phyloP scores from a whole-genome alignment of 2,888 invertebrate genomes.

The Lypha dubia region DNA sequence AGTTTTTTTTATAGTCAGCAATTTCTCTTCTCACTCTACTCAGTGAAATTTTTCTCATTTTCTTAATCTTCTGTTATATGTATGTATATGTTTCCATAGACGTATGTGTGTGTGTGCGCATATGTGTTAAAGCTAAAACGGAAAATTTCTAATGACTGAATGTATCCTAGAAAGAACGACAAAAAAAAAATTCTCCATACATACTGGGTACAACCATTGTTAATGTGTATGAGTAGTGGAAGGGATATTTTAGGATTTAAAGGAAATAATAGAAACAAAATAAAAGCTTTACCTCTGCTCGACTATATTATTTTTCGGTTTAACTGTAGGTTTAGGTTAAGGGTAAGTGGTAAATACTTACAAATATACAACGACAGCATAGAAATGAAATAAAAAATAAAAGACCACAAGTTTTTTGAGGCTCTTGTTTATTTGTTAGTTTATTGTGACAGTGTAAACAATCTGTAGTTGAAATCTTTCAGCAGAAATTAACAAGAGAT shows the following conservation, averaged over 20 bases:
- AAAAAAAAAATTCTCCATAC: too few species aligned
- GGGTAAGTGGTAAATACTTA: constrained; percentile 57
- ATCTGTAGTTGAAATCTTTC: not conserved
- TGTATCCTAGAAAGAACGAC: not conserved
- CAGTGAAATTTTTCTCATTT: not conserved
- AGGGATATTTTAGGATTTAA: constrained; percentile 44
- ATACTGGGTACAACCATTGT: constrained; percentile 17
- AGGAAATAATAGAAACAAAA: not conserved
- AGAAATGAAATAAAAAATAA: not conserved
- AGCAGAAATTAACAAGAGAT: too few species aligned
- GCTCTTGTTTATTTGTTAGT: not conserved
- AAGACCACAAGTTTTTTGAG: not conserved
- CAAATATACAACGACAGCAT: too few species aligned
- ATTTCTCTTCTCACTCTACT: not conserved
- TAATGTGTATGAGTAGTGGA: constrained; percentile 20
- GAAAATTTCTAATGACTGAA: not conserved
- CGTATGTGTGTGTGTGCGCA: not conserved
- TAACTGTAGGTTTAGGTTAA: constrained; percentile 44
- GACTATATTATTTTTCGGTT: constrained; percentile 3
- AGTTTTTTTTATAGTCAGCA: not conserved
- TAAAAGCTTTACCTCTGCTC: constrained; percentile 6
- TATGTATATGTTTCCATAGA: not conserved
- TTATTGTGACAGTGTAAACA: not conserved
- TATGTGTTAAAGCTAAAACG: not conserved
- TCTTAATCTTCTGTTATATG: constrained; percentile 8